Percentiles rank a stretch among this genome's conserved stretches.
These are phyloP conservation scores for Amblyopsis rosae DNA, from an alignment of 2,113 vertebrate genomes.

Conservation along the genomic window DNA sequence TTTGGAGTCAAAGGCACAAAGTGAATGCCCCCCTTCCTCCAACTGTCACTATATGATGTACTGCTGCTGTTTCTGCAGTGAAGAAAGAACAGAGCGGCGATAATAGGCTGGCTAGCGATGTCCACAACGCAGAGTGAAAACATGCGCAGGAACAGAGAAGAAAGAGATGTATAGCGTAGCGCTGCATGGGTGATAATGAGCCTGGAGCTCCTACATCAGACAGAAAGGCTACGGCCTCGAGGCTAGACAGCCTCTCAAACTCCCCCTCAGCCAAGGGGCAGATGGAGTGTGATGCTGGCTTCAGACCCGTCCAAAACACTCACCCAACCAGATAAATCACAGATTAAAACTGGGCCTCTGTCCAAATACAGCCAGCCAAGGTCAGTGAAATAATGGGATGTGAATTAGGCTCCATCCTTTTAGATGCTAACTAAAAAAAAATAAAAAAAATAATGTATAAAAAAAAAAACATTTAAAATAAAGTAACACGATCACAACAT, in stretches of 20 bases:
- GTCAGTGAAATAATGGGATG: constrained; percentile 24
- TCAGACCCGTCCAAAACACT: constrained; percentile 41
- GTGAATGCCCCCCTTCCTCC: no score
- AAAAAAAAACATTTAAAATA: no score
- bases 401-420: background rate
- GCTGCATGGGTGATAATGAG: constrained; percentile 4
- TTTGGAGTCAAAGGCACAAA: no score
- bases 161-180: background rate
- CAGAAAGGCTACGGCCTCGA: constrained; percentile 23
- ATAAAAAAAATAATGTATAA: background rate
- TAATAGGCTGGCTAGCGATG: no score
- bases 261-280: constrained; percentile 36
- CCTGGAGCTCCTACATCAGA: constrained; percentile 2
- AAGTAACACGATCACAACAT: no score
- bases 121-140: no score
- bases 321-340: constrained; percentile 57
- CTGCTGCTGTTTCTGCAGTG: no score
- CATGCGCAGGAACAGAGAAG: background rate
- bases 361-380: constrained; percentile 28
- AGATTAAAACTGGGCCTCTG: constrained; percentile 54
- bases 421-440: background rate
- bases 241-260: constrained; percentile 22
- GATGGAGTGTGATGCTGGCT: constrained; percentile 45
- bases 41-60: no score
- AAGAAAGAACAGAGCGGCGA: no score